Evolutionary conservation across 2,113 vertebrate species (phyloP), one percentile per base, ranked within the genome.

Genomic region (Empidonax alnorum): DNA sequence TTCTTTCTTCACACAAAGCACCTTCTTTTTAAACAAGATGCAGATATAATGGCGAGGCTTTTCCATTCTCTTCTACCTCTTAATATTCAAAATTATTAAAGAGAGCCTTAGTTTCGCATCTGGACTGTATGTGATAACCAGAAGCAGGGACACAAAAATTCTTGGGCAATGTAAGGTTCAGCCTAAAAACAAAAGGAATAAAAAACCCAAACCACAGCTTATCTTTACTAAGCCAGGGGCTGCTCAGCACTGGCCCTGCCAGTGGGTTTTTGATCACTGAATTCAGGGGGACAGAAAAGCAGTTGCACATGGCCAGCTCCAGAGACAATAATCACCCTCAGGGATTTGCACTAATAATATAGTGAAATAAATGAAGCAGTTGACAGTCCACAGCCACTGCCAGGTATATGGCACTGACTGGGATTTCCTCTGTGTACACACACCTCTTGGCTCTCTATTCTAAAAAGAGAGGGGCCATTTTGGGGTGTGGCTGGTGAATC

Each of bases 1-100:
- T 71, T 94, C 96, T 90, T 93, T 66, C 93, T 83, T 94, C 90
- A 94, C 83, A 79, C 75, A 93, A 58, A 94, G 90, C 76, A 92
- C 73, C 76, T 94, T 85, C 87, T 94, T 91, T 94, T 91, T 77
- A 97, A 88, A 81, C 25, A 91, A 93, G 76, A 96, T 61, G 74
- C 42, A 90, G 81, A 84, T 85, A 92, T 0, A 71, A 89, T 39
- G 28, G 86, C 62, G 92, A 21, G 50, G 79, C 77, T 94, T 41
- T 90, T 96, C 89, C 52, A 41, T 71, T 95, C 63, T 73, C 33
- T 95, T 93, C 89, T 30, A 14, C 78, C 69, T 46, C 47, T 94
- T 68, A 41, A 3, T 89, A 93, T 93, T 93, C 93, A 85, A 97
- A 96, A 91, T 68, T 2, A 92, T 83, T 74, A 85, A 88, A 96